A percentile compares a stretch with the other conserved stretches of the same genome.
Evolutionary conservation across 2,113 vertebrate genomes (phyloP).

Genomic region (Scytalopus superciliaris): DNA sequence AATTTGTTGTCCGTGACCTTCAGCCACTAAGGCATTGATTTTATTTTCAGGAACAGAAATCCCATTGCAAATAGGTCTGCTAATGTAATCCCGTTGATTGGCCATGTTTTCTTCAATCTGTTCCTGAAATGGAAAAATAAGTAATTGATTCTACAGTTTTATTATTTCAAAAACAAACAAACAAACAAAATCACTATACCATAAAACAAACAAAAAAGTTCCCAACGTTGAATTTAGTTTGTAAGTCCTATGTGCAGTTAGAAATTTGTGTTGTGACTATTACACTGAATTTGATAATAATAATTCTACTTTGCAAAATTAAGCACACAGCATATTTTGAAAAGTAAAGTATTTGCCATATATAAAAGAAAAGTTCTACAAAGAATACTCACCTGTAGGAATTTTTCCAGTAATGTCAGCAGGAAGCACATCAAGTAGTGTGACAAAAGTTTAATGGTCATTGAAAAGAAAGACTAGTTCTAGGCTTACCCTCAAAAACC

Average conservation of each 20-base stretch:
- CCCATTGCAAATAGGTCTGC: constrained; percentile 73
- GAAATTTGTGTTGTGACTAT: not conserved
- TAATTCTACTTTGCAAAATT: not conserved
- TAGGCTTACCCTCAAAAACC: not conserved
- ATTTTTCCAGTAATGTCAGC: not conserved
- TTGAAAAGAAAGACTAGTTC: not conserved
- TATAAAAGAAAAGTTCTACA: not conserved
- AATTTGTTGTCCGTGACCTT: constrained; percentile 90
- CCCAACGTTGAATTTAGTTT: not conserved
- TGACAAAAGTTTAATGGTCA: not conserved
- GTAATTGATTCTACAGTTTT: not conserved
- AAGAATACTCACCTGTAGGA: constrained; percentile 15
- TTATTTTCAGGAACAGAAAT: constrained; percentile 76
- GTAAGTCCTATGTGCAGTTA: not conserved
- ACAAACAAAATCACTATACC: not conserved
- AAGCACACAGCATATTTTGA: not conserved
- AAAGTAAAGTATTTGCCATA: not conserved
- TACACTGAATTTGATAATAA: not conserved
- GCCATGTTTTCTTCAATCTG: constrained; percentile 73
- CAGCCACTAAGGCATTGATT: constrained; percentile 79
- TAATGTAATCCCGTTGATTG: constrained; percentile 67
- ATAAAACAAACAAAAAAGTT: not conserved
- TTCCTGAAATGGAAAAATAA: constrained; percentile 59
- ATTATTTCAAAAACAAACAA: not conserved
- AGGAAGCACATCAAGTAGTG: not conserved